Evolutionary conservation across 1,140 invertebrate genomes (phyloP).

Genomic region (Tribolium castaneum): DNA sequence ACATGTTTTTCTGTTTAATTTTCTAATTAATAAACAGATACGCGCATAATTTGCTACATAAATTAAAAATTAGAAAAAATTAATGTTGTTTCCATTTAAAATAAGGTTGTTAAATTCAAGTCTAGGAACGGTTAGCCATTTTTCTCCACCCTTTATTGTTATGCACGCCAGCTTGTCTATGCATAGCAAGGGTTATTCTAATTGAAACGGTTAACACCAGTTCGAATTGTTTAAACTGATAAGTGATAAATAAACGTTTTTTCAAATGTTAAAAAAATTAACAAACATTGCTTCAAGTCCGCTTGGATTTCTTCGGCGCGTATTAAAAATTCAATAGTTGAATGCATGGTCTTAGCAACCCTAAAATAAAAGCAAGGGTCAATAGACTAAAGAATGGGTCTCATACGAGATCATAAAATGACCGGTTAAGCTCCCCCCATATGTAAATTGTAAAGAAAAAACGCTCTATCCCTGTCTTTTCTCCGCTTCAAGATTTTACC

Average conservation of each 20-base stretch:
- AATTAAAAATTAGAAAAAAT: neutral
- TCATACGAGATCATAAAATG: slow-evolving; percentile 40
- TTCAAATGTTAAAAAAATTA: no score
- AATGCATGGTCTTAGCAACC: neutral
- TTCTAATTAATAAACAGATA: neutral
- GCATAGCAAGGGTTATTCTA: neutral
- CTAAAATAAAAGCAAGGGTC: slow-evolving; percentile 36
- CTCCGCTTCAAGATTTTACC: slow-evolving; percentile 19
- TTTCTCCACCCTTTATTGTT: neutral
- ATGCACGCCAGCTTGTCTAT: neutral
- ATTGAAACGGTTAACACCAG: slow-evolving; percentile 4
- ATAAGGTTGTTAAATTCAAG: neutral
- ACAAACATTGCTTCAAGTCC: neutral
- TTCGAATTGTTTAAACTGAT: no score
- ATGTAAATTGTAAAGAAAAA: slow-evolving; percentile 31
- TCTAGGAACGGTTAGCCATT: slow-evolving; percentile 24
- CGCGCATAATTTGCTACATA: neutral
- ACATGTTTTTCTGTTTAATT: neutral
- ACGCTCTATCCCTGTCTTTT: slow-evolving; percentile 17
- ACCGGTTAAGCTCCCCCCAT: slow-evolving; percentile 36
- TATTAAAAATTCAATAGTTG: slow-evolving; percentile 3
- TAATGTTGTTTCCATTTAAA: neutral
- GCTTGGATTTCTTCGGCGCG: neutral
- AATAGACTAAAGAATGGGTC: slow-evolving; percentile 35
- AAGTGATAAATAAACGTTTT: no score